A percentile compares a stretch with the other conserved stretches of the same genome.
Conservation (phyloP, 2,888 invertebrate species). For the Bruchidius siliquastri region DNA sequence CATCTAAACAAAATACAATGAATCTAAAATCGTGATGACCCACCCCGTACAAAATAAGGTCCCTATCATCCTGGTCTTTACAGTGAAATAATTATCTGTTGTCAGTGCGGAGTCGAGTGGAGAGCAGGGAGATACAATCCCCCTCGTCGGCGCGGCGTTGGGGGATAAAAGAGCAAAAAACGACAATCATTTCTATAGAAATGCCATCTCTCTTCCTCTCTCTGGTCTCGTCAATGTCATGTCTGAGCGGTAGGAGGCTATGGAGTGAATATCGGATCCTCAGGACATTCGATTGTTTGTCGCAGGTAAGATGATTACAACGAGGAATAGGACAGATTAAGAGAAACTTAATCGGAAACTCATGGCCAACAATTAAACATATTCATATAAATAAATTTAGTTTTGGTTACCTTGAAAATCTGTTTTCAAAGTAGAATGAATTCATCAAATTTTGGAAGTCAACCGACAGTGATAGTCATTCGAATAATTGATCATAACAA, state of each 20-base stretch:
- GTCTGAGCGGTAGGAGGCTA: neutral
- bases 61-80: neutral
- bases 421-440: no score
- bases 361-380: no score
- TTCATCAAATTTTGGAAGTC: no score
- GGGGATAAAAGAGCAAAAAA: neutral
- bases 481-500: no score
- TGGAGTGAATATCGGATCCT: neutral
- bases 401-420: no score
- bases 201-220: neutral
- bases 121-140: neutral
- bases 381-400: no score
- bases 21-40: neutral
- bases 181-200: neutral
- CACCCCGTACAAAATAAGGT: neutral
- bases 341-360: no score
- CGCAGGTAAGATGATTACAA: neutral
- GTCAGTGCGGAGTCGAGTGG: neutral
- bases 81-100: neutral
- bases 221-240: neutral
- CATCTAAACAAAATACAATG: no score
- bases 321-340: no score
- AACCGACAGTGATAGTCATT: no score
- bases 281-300: neutral
- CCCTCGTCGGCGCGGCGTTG: neutral